phyloP scores from a whole-genome alignment of 2,797 vertebrate species.

The Hephaestus fuliginosus region DNA sequence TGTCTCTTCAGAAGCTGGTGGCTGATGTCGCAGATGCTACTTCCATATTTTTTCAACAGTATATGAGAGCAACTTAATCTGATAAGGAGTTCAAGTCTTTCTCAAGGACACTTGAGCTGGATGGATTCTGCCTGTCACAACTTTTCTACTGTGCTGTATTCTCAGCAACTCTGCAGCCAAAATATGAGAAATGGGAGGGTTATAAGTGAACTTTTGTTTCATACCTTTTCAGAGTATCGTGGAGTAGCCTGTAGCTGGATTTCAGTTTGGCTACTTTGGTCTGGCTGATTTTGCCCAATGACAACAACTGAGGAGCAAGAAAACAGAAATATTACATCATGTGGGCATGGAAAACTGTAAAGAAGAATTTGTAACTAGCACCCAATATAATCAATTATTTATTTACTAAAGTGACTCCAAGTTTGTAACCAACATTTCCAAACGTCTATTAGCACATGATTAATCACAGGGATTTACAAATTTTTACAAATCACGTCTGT shows the following conservation, averaged over 20 bases:
- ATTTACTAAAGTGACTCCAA: background rate
- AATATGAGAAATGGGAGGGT: background rate
- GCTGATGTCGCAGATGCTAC: constrained; percentile 21
- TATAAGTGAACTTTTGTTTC: background rate
- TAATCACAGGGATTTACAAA: constrained; percentile 2
- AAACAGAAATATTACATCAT: constrained; percentile 31
- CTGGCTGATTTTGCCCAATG: constrained; percentile 61
- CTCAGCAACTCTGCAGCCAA: constrained; percentile 11
- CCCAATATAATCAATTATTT: background rate
- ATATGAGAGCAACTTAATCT: constrained; percentile 23
- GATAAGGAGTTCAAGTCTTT: constrained; percentile 38
- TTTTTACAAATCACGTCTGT: constrained; percentile 1
- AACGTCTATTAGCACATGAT: constrained; percentile 1
- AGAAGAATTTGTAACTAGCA: background rate
- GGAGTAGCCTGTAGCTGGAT: constrained; percentile 58
- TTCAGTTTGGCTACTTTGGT: constrained; percentile 64
- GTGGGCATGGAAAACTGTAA: background rate
- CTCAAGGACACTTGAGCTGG: constrained; percentile 37
- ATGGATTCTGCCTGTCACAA: constrained; percentile 28
- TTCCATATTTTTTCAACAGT: constrained; percentile 1
- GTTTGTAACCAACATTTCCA: background rate
- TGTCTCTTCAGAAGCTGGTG: constrained; percentile 10
- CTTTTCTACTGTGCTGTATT: background rate
- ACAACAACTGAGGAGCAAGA: constrained; percentile 65
- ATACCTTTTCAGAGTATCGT: constrained; percentile 70